phyloP scores from a whole-genome alignment of 2,888 invertebrate species.

The Spilarctia lutea region DNA sequence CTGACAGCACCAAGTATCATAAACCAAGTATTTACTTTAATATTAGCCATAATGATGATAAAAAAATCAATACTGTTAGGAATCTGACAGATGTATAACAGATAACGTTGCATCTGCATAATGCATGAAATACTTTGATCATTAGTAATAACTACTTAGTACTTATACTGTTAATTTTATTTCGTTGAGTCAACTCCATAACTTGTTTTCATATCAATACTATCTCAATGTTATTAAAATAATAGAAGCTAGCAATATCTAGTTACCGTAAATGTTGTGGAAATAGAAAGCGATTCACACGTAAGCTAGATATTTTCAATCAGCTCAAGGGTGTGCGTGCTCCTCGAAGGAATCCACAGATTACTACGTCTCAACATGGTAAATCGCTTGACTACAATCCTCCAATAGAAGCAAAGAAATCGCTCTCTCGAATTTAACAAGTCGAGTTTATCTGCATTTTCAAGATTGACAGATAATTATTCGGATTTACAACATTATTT shows the following conservation, averaged over 20 bases:
- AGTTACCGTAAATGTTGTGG: neutral
- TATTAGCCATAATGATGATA: neutral
- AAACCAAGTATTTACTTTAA: neutral
- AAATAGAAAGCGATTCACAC: constrained; percentile 27
- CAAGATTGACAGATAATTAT: neutral
- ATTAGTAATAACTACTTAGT: no score
- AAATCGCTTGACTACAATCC: constrained; percentile 54
- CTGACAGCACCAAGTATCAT: neutral
- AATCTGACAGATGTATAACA: no score
- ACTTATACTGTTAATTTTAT: neutral
- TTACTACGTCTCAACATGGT: constrained; percentile 52
- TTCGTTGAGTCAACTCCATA: neutral
- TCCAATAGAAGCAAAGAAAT: constrained; percentile 37
- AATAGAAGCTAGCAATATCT: neutral
- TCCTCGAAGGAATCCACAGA: constrained; percentile 50
- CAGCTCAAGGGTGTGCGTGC: constrained; percentile 53
- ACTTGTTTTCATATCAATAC: neutral
- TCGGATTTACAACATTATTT: neutral
- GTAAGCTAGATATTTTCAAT: constrained; percentile 54
- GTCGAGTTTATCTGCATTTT: constrained; percentile 28
- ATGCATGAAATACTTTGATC: no score
- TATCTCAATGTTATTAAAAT: neutral
- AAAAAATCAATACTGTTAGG: neutral
- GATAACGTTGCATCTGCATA: no score
- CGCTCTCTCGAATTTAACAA: constrained; percentile 32